Evolutionary conservation across 2,797 vertebrate genomes (phyloP), one percentile per base, ranked within the genome.

Genomic region (Pteronotus mesoamericanus): DNA sequence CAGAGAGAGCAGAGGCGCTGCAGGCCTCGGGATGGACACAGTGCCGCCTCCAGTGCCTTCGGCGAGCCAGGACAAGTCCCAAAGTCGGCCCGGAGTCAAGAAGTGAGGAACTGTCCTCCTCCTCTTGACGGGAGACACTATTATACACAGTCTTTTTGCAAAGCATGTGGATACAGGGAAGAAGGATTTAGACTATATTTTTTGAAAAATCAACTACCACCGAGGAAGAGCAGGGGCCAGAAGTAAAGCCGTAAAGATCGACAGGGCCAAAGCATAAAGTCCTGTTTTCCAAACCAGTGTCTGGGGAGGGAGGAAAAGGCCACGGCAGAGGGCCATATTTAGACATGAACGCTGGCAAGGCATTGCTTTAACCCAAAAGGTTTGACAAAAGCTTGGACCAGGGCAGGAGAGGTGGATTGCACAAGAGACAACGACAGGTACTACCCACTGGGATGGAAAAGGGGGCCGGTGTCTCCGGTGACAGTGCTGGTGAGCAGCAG

Each of bases 11-110:
- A 96, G 68, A 92, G 84, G 61, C 46, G 83, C n/a, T 84, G 72
- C 24, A 86, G 64, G 61, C 64, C 53, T 95, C 42, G 29, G 51
- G 72, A 85, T 21, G 34, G 61, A 85, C 77, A 86, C 37, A 80
- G n/a, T 24, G 19, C 37, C 80, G 79, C 48, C 61, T 68, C 15
- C 37, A 59, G 18, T 22, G 14, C 26, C 79, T 48, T 80, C 68
- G n/a, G 55, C n/a, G 82, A 96, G 51, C 51, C 69, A 93, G 68
- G 84, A 32, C 19, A 68, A 90, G 86, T 85, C 79, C 91, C 46
- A 82, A 68, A 78, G 78, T 79, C 93, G 93, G 46, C 42, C 92
- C 72, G 91, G 86, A 83, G 29, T 57, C 72, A 32, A 37, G 15
- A 34, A 39, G 9, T 15, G 44, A 37, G 10, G 18, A 66, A 26